Conservation (phyloP, 2,888 invertebrate genomes). For the Diabrotica balteata region DNA sequence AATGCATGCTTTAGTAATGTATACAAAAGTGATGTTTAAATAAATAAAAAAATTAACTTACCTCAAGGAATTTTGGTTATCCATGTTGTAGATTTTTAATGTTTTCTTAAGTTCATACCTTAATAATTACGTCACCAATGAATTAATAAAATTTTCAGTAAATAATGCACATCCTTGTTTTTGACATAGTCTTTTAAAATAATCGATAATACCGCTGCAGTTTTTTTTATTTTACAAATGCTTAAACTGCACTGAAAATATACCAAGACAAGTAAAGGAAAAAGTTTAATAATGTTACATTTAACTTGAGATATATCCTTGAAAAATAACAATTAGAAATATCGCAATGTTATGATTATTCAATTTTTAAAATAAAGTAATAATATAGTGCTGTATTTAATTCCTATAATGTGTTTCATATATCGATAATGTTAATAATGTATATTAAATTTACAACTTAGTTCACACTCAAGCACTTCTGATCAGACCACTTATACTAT, state of each 20-base stretch:
- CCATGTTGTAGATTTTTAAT: slow-evolving; percentile 30
- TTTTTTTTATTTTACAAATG: no score
- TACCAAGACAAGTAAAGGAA: no score
- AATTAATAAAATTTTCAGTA: slow-evolving; percentile 28
- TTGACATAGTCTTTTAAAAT: slow-evolving; percentile 28
- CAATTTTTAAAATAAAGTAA: no score
- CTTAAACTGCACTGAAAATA: no score
- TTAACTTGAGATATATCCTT: slow-evolving; percentile 9
- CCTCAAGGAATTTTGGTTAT: slow-evolving; percentile 25
- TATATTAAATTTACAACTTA: no score
- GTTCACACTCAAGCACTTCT: no score
- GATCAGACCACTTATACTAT: no score
- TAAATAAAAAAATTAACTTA: slow-evolving; percentile 18
- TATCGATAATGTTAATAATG: no score
- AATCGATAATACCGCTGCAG: slow-evolving; percentile 17
- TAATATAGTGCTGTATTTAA: no score
- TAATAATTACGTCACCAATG: slow-evolving; percentile 34
- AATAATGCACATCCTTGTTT: slow-evolving; percentile 23
- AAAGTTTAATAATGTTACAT: neutral
- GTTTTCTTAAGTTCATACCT: slow-evolving; percentile 35
- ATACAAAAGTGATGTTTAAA: neutral
- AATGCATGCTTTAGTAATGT: neutral
- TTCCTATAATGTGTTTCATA: no score
- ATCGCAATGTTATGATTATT: no score
- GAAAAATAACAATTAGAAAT: slow-evolving; percentile 4